These are phyloP conservation scores for Andrena bicolor DNA, from an alignment of 2,888 invertebrate species.

Conservation along the genomic window DNA sequence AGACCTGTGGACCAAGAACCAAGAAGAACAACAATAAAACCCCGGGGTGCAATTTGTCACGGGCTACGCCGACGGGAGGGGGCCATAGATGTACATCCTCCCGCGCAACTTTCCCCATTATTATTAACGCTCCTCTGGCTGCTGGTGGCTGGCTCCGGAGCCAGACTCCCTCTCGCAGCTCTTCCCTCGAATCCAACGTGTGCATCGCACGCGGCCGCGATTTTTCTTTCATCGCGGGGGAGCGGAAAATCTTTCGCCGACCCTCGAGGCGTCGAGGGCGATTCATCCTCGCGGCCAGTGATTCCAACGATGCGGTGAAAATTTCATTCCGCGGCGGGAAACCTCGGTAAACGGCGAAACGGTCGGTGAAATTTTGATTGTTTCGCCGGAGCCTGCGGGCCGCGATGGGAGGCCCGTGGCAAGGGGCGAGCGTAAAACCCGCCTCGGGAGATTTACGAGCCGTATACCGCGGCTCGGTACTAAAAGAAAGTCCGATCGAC, in stretches of 20 bases:
- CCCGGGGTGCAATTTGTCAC: constrained; percentile 81
- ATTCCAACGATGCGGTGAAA: constrained; percentile 40
- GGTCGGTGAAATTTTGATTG: constrained; percentile 49
- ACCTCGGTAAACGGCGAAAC: constrained; percentile 20
- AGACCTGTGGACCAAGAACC: constrained; percentile 48
- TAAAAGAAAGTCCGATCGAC: too few species aligned
- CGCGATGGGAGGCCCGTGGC: too few species aligned
- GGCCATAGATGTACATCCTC: constrained; percentile 67
- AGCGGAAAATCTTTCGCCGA: not conserved
- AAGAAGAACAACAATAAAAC: constrained; percentile 80
- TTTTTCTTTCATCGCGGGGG: constrained; percentile 47
- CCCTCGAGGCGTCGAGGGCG: constrained; percentile 5
- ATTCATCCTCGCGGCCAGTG: constrained; percentile 37
- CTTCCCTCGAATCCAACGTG: too few species aligned
- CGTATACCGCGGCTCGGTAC: not conserved
- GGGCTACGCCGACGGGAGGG: constrained; percentile 62
- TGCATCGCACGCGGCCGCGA: constrained; percentile 47
- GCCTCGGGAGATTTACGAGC: not conserved
- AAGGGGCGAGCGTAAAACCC: too few species aligned
- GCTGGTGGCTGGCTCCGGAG: not conserved
- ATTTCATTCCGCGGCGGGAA: constrained; percentile 36
- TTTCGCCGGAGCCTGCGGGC: not conserved
- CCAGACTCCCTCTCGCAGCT: not conserved
- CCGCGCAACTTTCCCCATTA: constrained; percentile 80
- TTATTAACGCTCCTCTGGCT: constrained; percentile 78